Evolutionary conservation across 2,797 vertebrate species (phyloP), one percentile per base, ranked within the genome.

Genomic region (Loris lydekkerianus): DNA sequence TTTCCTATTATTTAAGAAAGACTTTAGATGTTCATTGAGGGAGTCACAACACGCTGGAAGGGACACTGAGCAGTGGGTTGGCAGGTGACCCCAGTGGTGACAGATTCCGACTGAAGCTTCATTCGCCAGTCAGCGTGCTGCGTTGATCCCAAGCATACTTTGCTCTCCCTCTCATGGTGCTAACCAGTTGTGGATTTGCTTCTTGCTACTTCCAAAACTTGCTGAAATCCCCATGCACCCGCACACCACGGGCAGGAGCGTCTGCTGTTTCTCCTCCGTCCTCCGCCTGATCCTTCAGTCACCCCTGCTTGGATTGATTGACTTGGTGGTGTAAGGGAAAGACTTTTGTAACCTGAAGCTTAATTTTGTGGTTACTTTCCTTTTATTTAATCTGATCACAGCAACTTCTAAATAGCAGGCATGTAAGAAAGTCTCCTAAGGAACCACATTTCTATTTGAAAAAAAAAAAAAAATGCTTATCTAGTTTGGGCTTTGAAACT

Each of bases 401-500:
- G 11, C 53, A 58, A 37, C 37, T 85, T 92, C 43, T 29, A 49
- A 75, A 81, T 53, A 77, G 63, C 77, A 72, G 31, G 43, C 27
- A 40, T 14, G 9, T 23, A 65, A 46, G 53, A 29, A 80, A 53
- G 4, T 58, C 67, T 96, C 76, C n/a, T 63, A 67, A 84, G 78
- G 75, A 56, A 23, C 18, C 17, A 29, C 23, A 2, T 80, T 80
- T 75, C 70, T 60, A 8, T 61, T 73, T 70, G 70, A n/a, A n/a
- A n/a, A n/a, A n/a, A n/a, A n/a, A n/a, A n/a, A 27, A 92, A 89
- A 86, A 88, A 37, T 43, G 34, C 4, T 61, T 49, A 21, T 69
- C 40, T 76, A 29, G n/a, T 63, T 27, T 70, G 18, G 37, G n/a
- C 21, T 89, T 58, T 95, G 78, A 37, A 46, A 58, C 27, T 88